A percentile compares a stretch with the other conserved stretches of the same genome.
phyloP scores from a whole-genome alignment of 2,888 invertebrate genomes.

The Zaprionus lineosus region DNA sequence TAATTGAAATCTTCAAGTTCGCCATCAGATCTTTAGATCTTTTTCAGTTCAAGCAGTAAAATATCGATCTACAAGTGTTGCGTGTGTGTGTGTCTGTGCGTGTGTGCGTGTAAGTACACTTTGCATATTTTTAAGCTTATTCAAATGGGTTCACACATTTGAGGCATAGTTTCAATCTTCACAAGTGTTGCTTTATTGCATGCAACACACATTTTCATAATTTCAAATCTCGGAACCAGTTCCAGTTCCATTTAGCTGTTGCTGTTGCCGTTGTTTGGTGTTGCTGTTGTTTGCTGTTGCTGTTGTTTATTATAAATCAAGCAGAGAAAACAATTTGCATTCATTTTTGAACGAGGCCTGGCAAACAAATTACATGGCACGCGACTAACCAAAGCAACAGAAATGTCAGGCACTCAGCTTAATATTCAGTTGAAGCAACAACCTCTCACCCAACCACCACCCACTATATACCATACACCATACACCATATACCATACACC shows the following conservation, averaged over 20 bases:
- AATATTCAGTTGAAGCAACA: conserved; percentile 16
- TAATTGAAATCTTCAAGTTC: too few species aligned
- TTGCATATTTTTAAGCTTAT: too few species aligned
- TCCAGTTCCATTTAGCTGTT: too few species aligned
- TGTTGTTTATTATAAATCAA: conserved; percentile 29
- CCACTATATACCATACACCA: neutral
- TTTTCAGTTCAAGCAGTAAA: too few species aligned
- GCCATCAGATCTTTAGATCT: too few species aligned
- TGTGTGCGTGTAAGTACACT: too few species aligned
- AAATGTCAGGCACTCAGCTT: conserved; percentile 31
- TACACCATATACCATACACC: neutral
- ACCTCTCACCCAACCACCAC: neutral
- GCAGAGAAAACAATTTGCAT: conserved; percentile 46
- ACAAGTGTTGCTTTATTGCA: conserved; percentile 15
- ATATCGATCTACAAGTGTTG: too few species aligned
- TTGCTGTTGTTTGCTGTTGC: too few species aligned
- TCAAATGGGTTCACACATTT: too few species aligned
- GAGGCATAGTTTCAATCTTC: neutral
- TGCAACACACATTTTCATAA: neutral
- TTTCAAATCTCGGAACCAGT: neutral
- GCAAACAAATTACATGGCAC: conserved; percentile 35
- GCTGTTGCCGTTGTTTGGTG: too few species aligned
- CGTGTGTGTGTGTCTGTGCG: too few species aligned
- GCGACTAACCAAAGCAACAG: conserved; percentile 10
- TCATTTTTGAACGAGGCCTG: conserved; percentile 29